Evolutionary conservation across 2,888 invertebrate species (phyloP).

Genomic region (Hydrotaea cyrtoneurina): DNA sequence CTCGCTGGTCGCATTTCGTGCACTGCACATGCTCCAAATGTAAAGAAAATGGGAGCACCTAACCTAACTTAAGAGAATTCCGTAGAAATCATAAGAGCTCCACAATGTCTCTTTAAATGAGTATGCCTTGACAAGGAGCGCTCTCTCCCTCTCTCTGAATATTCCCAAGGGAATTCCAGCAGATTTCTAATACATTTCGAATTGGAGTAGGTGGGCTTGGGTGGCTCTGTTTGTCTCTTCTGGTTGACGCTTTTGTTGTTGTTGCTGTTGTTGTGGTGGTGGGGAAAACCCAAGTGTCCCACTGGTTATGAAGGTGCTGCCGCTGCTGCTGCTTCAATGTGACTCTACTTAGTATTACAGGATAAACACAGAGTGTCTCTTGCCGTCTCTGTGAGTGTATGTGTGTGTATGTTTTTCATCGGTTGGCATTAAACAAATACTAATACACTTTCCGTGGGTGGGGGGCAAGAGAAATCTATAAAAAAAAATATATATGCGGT

Average conservation of each 20-base stretch:
- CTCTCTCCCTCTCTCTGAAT: neutral
- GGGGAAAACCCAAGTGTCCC: constrained; percentile 54
- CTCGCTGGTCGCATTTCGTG: neutral
- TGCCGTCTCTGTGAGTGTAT: constrained; percentile 33
- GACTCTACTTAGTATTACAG: constrained; percentile 51
- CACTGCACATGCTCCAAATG: constrained; percentile 38
- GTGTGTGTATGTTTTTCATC: constrained; percentile 1
- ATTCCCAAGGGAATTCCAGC: constrained; percentile 45
- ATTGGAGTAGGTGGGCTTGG: constrained; percentile 14
- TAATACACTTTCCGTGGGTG: constrained; percentile 28
- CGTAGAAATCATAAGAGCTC: constrained; percentile 35
- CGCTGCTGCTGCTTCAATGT: constrained; percentile 32
- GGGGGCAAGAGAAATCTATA: constrained; percentile 9
- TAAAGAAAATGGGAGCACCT: neutral
- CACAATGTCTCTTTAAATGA: constrained; percentile 3
- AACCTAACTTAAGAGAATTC: neutral
- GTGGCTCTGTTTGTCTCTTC: neutral
- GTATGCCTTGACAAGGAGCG: constrained; percentile 1
- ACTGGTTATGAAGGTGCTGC: constrained; percentile 57
- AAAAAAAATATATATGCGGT: constrained; percentile 56
- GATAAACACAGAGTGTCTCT: constrained; percentile 62
- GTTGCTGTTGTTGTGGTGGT: neutral
- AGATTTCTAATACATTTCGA: constrained; percentile 22
- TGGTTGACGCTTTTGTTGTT: neutral
- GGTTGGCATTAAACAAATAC: constrained; percentile 49